Base-by-base conservation (phyloP, 1,140 invertebrate genomes). In the Cotesia chilonis region DNA sequence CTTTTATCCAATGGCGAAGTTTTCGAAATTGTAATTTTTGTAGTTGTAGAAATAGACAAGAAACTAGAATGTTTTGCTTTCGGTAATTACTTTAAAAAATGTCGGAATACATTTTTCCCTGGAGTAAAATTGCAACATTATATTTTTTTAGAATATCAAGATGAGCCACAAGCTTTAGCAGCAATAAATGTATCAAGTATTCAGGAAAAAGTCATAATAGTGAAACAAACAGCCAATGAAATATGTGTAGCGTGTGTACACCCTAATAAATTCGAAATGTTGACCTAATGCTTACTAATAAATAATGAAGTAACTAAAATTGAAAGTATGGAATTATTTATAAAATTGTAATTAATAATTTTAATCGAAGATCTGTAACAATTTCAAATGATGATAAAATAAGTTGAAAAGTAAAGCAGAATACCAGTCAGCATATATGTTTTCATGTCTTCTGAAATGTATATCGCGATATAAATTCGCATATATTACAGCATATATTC, bases 11-110 rank as follows among this genome's bases (percentile, higher is more conserved):
- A 55, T 37, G n/a, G 52, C 35, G 66, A 68, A 55, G 14, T 68
- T 55, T 68, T 57, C 14, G 66, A 68, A 55, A 55, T 68, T 55
- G 66, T 20, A 2, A 68, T 55, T 54, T 68, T 68, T 68, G 4
- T 68, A 54, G 14, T 68, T 20, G 52, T 55, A 12, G 3, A 17
- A 55, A 51, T 68, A 55, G 6, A 68, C 7, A 20, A 55, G 28
- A 17, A 52, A 55, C 10, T 36, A 36, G 52, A 35, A 54, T 68
- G 66, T 54, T 68, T 54, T 35, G 66, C 66, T 36, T 7, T 68
- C 35, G 47, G 66, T 6, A 20, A 55, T 52, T 55, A 68, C 55
- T 68, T 54, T 28, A 28, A 68, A 35, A 68, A 55, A 68, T 17
- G 12, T 3, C 9, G 6, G 7, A 52, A 52, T 55, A 68, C 14